Percentiles rank a stretch among this genome's conserved stretches.
These are phyloP conservation scores for Caenorhabditis panamensis DNA, from an alignment of 2,888 invertebrate genomes.

Conservation along the genomic window DNA sequence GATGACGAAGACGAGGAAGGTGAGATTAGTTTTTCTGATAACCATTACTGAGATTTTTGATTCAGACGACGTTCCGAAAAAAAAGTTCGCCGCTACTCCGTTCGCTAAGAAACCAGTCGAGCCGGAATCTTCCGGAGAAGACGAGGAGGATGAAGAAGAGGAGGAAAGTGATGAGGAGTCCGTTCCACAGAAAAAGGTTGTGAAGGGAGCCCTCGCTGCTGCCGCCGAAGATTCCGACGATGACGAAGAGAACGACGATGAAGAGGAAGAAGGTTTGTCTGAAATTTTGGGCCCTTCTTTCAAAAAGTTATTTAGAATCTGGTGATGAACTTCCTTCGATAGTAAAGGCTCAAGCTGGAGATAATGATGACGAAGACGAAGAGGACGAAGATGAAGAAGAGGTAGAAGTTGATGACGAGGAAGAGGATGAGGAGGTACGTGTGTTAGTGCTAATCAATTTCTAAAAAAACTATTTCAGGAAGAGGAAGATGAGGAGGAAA, in stretches of 20 bases:
- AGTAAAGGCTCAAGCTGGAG: background rate
- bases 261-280: constrained; percentile 49
- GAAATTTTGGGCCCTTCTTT: too few relatives aligned
- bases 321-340: constrained; percentile 30
- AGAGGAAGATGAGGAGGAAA: constrained; percentile 68
- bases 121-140: constrained; percentile 53
- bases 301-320: constrained; percentile 26
- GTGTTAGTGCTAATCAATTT: background rate
- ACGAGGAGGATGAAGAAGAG: constrained; percentile 64
- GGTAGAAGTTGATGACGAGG: constrained; percentile 47
- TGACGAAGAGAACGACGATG: constrained; percentile 59
- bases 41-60: constrained; percentile 2
- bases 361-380: constrained; percentile 56
- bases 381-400: constrained; percentile 66
- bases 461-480: constrained; percentile 23
- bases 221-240: constrained; percentile 54
- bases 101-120: constrained; percentile 18
- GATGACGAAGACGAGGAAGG: constrained; percentile 61
- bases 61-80: constrained; percentile 52
- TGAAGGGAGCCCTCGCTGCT: constrained; percentile 44
- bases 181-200: constrained; percentile 33
- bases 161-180: constrained; percentile 64
- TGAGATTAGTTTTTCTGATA: background rate
- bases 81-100: constrained; percentile 46
- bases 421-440: constrained; percentile 61